Evolutionary conservation across 2,113 vertebrate species (phyloP).

Genomic region (Suncus etruscus): DNA sequence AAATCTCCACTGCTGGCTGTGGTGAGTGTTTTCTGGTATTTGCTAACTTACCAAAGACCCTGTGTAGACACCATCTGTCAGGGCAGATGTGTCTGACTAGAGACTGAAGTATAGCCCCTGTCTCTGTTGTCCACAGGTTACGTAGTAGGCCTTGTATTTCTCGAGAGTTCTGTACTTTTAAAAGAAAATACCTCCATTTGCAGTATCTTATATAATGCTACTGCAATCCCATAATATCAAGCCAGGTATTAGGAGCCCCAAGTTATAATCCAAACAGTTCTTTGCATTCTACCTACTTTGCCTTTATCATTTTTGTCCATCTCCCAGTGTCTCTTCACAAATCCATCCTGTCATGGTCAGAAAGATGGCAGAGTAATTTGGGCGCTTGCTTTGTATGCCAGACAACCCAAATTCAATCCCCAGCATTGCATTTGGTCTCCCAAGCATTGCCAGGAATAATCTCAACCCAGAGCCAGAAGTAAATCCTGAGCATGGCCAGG

Average conservation of each 20-base stretch:
- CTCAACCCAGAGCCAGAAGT: too few relatives aligned
- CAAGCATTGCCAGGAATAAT: too few relatives aligned
- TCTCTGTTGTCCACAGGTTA: not conserved
- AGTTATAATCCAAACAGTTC: not conserved
- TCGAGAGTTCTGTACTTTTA: slow-evolving; percentile 1
- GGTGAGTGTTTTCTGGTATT: not conserved
- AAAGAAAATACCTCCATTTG: not conserved
- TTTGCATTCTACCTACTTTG: not conserved
- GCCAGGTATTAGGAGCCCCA: not conserved
- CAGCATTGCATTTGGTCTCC: too few relatives aligned
- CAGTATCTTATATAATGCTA: not conserved
- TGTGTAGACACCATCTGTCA: not conserved
- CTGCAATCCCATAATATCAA: not conserved
- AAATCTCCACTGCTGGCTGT: not conserved
- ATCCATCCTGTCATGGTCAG: too few relatives aligned
- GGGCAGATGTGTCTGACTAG: not conserved
- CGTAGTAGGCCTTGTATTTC: not conserved
- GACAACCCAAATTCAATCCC: too few relatives aligned
- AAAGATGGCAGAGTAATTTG: too few relatives aligned
- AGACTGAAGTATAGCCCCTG: not conserved
- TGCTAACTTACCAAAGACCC: not conserved
- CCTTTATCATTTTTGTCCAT: not conserved
- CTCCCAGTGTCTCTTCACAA: not conserved
- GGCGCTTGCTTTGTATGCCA: too few relatives aligned
- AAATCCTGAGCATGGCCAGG: too few relatives aligned